Evolutionary conservation across 1,140 invertebrate genomes (phyloP), one percentile per base, ranked within the genome.

Genomic region (Pantala flavescens): DNA sequence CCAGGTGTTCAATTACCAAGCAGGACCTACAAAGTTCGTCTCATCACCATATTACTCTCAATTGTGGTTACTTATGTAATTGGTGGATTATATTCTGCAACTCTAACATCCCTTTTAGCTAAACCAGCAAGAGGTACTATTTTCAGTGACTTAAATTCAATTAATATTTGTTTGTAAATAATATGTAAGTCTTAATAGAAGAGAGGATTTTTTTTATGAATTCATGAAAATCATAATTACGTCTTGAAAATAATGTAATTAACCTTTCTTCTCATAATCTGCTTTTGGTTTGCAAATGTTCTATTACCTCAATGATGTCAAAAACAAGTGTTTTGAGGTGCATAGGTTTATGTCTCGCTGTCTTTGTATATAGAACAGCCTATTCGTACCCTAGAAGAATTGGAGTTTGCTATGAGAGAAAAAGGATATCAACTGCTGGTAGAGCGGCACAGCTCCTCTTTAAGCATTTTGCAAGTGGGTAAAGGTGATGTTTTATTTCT

Each of bases 21-120:
- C 23, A 83, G 84, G 10, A 87, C 84, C 3, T 82, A 86, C 77
- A 87, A 88, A 77, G 86, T 87, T 0, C 85, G 89, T 74, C 85
- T 89, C 49, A 82, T 90, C 5, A 85, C 85, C 2, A 85, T 89
- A 11, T 80, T 90, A 0, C 83, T 90, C 74, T 88, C 88, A 73
- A 82, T 90, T 9, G 86, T 87, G 23, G 87, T 88, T 19, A 91
- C 90, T 0, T 91, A 90, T 81, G 88, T 90, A 0, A 87, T 91
- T 63, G 88, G 87, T 1, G 89, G 90, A 78, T 88, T 91, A 82
- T 91, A 90, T 78, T 90, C 89, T 0, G 90, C 90, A 7, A 90
- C 89, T 81, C 80, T 90, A 71, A 90, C 89, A 16, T 90, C 89
- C 0, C 82, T 90, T 43, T 83, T 91, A 36, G 89, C 90, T 0